Evolutionary conservation across 30 jellyfish, hydroid and myxozoan genomes (phyloP), one percentile per base, ranked within the genome.

Genomic region (Aurelia coerulea): DNA sequence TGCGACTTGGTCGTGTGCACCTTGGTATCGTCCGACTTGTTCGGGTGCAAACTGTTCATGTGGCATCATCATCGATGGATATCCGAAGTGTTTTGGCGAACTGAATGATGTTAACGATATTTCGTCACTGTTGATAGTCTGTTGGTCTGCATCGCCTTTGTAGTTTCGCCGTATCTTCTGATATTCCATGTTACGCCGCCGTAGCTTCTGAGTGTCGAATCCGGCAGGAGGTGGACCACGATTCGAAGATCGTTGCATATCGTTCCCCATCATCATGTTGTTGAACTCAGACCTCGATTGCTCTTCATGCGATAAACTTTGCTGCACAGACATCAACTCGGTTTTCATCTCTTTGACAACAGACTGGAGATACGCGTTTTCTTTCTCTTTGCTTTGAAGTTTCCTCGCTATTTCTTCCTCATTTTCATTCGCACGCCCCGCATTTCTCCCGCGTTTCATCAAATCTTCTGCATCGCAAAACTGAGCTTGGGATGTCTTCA

Each of bases 321-420:
- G 88, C 69, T 93, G 98, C 76, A 93, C 91, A 29, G 86, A 76
- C 88, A 65, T 58, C 70, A 88, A 42, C 77, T 93, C 98, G 69
- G 19, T 49, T 62, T 92, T 82, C 89, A 93, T 51, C 68, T 93
- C 98, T 54, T 85, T 78, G 50, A 93, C 98, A 35, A 88, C 98
- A 2, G 90, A 42, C 46, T 93, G 97, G 51, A 93, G 62, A 58
- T 65, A 93, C 2, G 52, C 67, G 68, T 93, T 93, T 75, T 93
- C 97, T 64, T 93, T 71, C 86, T 93, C 98, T 56, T 89, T 89
- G 80, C 83, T 74, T 23, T 66, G 68, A 62, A 93, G 74, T 50
- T 73, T 73, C 60, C 54, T 68, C 14, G 74, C 75, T 1, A 89
- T 52, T 53, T 80, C 87, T 3, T 70, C 78, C 23, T 66, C 73